Conservation (phyloP, 2,113 vertebrate species). For the Lipophrys pholis region DNA sequence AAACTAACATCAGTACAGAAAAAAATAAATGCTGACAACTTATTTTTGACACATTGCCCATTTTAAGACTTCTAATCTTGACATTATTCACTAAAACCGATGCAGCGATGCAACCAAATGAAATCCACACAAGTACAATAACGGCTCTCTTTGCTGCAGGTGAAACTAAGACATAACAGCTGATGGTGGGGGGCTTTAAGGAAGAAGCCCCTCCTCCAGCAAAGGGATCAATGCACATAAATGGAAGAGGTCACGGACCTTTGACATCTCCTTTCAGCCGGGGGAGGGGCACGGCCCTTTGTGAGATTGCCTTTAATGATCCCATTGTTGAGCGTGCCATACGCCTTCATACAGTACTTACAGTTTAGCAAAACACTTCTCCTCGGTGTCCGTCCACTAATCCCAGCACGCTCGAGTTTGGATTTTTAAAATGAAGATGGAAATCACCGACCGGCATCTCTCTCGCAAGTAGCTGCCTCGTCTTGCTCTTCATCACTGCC, state of each 20-base stretch:
- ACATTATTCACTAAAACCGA: too few relatives aligned
- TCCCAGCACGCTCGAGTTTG: slow-evolving; percentile 2
- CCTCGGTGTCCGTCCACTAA: neutral
- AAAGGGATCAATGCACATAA: slow-evolving; percentile 83
- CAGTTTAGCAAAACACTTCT: slow-evolving; percentile 35
- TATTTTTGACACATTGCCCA: too few relatives aligned
- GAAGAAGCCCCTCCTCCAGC: slow-evolving; percentile 70
- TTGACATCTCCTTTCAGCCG: slow-evolving; percentile 81
- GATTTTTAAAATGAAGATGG: slow-evolving; percentile 1
- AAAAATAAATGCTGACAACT: too few relatives aligned
- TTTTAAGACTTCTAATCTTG: too few relatives aligned
- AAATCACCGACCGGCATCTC: neutral
- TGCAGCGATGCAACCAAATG: too few relatives aligned
- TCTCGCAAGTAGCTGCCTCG: slow-evolving; percentile 48
- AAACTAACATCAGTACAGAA: too few relatives aligned
- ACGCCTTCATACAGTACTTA: slow-evolving; percentile 70
- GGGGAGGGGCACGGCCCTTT: slow-evolving; percentile 77
- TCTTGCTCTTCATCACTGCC: slow-evolving; percentile 54
- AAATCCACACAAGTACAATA: neutral
- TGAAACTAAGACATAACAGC: slow-evolving; percentile 82
- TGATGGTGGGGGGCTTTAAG: slow-evolving; percentile 68
- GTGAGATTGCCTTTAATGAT: slow-evolving; percentile 81
- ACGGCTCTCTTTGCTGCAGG: slow-evolving; percentile 58
- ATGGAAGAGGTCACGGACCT: slow-evolving; percentile 85
- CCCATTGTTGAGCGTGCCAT: slow-evolving; percentile 76